Evolutionary conservation across 1,140 invertebrate genomes (phyloP), one percentile per base, ranked within the genome.

Genomic region (Camponotus pennsylvanicus): DNA sequence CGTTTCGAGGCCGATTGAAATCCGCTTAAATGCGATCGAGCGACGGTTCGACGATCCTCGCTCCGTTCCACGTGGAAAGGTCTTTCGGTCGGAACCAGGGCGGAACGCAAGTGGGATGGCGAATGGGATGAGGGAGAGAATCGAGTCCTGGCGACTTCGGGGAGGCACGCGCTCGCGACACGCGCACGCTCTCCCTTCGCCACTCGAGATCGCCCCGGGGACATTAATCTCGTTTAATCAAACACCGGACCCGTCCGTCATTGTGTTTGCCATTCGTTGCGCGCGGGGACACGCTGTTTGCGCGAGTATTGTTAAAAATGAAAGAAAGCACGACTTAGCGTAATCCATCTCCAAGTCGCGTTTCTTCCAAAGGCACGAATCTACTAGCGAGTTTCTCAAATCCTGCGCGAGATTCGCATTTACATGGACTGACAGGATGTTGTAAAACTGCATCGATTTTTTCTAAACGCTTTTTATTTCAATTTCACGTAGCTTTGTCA

Each of bases 181-280:
- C 90, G 90, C 86, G 88, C 85, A 52, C 76, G 27, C 37, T 89
- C 37, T 71, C 57, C 75, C 7, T 45, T 55, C 40, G 66, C 86
- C 89, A 92, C 92, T 92, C 42, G 90, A 92, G 71, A 88, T 83
- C 63, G 86, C 91, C 88, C 89, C 73, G 71, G 84, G 84, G 89
- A 90, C 86, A 93, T 93, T 92, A 92, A 91, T 92, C 88, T 86
- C 88, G 86, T 92, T 92, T 92, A 88, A 90, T 92, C 91, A 89
- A 92, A 91, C 90, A 86, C 61, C 64, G 84, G 57, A 79, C 61
- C 9, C 32, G 9, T 49, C 67, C 57, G 52, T 78, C 71, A 73
- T 84, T 80, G 76, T 90, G 87, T 88, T 90, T 90, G 52, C 80
- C n/a, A 27, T 63, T 73, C 55, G 52, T 79, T 67, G 77, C 18